Conservation (phyloP, 2,797 vertebrate genomes). For the Notolepis coatsorum region DNA sequence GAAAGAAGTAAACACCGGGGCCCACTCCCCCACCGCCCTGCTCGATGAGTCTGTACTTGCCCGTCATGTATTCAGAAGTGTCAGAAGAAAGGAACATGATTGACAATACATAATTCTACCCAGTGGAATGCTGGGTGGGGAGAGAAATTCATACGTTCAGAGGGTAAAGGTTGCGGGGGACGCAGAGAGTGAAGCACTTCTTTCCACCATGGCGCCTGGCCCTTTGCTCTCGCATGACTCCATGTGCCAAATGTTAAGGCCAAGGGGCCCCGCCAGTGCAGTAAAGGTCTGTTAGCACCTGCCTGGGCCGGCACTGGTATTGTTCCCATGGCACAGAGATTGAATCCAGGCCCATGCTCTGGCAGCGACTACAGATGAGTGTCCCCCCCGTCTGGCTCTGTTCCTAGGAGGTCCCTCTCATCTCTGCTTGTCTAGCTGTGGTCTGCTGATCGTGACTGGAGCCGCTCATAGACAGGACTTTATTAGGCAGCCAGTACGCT, state of each 20-base stretch:
- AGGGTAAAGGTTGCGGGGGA: slow-evolving; percentile 39
- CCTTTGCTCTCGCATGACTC: slow-evolving; percentile 5
- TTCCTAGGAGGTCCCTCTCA: slow-evolving; percentile 42
- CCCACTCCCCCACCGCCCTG: background rate
- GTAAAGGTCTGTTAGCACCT: slow-evolving; percentile 42
- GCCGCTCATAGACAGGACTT: slow-evolving; percentile 18
- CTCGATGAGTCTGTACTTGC: background rate
- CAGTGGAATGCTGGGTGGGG: slow-evolving; percentile 39
- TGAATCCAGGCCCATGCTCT: slow-evolving; percentile 28
- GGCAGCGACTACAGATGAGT: slow-evolving; percentile 19
- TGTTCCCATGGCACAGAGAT: slow-evolving; percentile 18
- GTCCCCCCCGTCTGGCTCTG: too few species aligned
- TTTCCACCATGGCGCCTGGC: slow-evolving; percentile 13
- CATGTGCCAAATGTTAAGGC: slow-evolving; percentile 14
- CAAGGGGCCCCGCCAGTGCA: background rate
- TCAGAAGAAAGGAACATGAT: background rate
- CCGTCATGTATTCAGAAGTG: background rate
- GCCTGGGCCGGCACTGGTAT: slow-evolving; percentile 22
- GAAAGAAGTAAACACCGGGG: background rate
- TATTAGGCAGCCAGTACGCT: slow-evolving; percentile 16
- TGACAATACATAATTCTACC: background rate
- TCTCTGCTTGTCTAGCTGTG: slow-evolving; percentile 17
- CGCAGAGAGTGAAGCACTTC: slow-evolving; percentile 9
- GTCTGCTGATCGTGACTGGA: slow-evolving; percentile 30
- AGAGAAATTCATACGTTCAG: background rate